Evolutionary conservation across 2,888 invertebrate species (phyloP), one percentile per base, ranked within the genome.

Genomic region (Cosmorhoe ocellata): DNA sequence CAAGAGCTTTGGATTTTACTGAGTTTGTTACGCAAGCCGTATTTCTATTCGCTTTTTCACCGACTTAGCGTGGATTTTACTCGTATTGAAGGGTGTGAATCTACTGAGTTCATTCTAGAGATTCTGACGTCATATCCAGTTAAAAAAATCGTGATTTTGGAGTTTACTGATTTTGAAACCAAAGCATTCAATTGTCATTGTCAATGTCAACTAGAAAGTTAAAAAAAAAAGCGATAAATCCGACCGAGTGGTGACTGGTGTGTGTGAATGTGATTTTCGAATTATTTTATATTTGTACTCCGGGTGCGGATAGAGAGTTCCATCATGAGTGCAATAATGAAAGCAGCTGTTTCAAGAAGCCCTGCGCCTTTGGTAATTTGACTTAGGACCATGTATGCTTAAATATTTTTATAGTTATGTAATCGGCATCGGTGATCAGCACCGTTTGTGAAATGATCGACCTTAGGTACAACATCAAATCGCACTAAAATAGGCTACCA

Each of bases 321-420:
- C 89, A 90, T 89, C 89, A 91, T 91, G 90, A 91, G 90, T 84
- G 83, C 84, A 80, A 66, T 91, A 74, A 80, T 90, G 75, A 91
- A 87, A 71, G 81, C 81, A 55, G 75, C 86, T 38, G 61, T 84
- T 57, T 79, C 81, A 43, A 84, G 86, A 66, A 89, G 81, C 72
- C 88, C 86, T 61, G 81, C 81, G 51, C 74, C 84, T 41, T 72
- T 89, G 82, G 90, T 89, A 63, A 74, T 82, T 76, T 60, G 36
- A 33, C 11, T 36, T 37, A 32, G 36, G 26, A 36, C 18, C 38
- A 40, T 39, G 37, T 43, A 50, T 51, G 37, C 55, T 45, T 46
- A 54, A 51, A 52, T 68, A 66, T 61, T 61, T 69, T 73, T 65
- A 66, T 69, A 74, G 86, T 89, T 89, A 89, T 88, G 88, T 89